phyloP scores from a whole-genome alignment of 2,888 invertebrate species.

The Cosmia pyralina region DNA sequence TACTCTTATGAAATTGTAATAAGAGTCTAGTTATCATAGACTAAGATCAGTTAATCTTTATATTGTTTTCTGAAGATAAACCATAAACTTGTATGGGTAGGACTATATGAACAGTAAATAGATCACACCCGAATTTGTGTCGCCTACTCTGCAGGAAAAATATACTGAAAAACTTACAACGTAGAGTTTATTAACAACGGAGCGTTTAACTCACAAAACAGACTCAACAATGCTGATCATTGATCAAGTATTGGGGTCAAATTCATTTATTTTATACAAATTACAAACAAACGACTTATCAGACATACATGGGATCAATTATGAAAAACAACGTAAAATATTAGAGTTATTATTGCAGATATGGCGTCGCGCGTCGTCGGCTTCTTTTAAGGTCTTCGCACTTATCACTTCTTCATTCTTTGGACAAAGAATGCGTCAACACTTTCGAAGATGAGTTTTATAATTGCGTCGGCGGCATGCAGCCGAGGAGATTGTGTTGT shows the following conservation, averaged over 20 bases:
- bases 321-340: constrained; percentile 34
- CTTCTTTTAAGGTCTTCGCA: constrained; percentile 37
- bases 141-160: constrained; percentile 3
- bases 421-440: constrained; percentile 55
- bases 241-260: constrained; percentile 29
- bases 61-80: constrained; percentile 44
- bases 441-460: constrained; percentile 67
- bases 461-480: constrained; percentile 63
- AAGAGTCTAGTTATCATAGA: constrained; percentile 30
- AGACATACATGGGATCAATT: constrained; percentile 34
- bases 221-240: not conserved
- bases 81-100: constrained; percentile 7
- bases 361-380: constrained; percentile 26
- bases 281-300: constrained; percentile 40
- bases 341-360: constrained; percentile 31
- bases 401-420: constrained; percentile 52
- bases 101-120: constrained; percentile 21
- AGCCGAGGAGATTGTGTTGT: constrained; percentile 70
- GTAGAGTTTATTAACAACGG: not conserved
- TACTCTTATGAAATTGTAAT: constrained; percentile 19
- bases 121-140: constrained; percentile 23
- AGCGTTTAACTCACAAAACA: not conserved
- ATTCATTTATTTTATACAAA: constrained; percentile 31
- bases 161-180: not conserved
- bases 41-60: constrained; percentile 25